These are phyloP conservation scores for Acleris laterana DNA, from an alignment of 2,888 invertebrate species.

Conservation along the genomic window DNA sequence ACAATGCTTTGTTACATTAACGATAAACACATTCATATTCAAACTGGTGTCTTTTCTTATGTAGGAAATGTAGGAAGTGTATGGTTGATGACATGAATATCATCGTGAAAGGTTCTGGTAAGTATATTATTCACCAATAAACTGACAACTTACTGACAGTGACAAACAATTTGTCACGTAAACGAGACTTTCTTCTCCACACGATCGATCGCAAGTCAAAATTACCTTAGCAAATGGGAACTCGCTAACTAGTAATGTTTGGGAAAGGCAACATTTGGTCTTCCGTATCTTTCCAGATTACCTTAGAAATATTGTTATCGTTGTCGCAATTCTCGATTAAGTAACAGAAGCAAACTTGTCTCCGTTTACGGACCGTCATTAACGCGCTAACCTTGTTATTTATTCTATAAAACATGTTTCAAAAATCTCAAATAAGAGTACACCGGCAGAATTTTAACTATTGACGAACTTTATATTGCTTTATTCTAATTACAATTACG, in stretches of 20 bases:
- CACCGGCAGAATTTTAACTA: neutral
- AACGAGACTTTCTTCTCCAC: slow-evolving; percentile 13
- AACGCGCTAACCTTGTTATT: too few species aligned
- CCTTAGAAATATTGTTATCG: neutral
- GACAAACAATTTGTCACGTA: slow-evolving; percentile 19
- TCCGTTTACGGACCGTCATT: too few species aligned
- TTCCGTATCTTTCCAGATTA: neutral
- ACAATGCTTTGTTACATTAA: too few species aligned
- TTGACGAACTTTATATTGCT: neutral
- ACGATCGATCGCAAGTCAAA: slow-evolving; percentile 12
- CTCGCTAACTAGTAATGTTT: slow-evolving; percentile 1
- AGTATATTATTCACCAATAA: slow-evolving; percentile 3
- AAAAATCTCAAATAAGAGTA: too few species aligned
- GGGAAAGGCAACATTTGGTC: neutral
- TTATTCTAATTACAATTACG: neutral
- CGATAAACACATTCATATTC: too few species aligned
- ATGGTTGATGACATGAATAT: neutral
- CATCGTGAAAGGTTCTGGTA: neutral
- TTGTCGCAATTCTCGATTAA: neutral
- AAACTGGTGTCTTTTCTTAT: too few species aligned
- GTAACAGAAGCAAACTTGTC: neutral
- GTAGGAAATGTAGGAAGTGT: too few species aligned
- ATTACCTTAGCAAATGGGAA: slow-evolving; percentile 5
- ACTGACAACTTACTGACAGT: slow-evolving; percentile 23
- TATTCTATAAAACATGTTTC: too few species aligned